A percentile compares a stretch with the other conserved stretches of the same genome.
Evolutionary conservation across 2,113 vertebrate species (phyloP).

Genomic region (Crotalus tigris): DNA sequence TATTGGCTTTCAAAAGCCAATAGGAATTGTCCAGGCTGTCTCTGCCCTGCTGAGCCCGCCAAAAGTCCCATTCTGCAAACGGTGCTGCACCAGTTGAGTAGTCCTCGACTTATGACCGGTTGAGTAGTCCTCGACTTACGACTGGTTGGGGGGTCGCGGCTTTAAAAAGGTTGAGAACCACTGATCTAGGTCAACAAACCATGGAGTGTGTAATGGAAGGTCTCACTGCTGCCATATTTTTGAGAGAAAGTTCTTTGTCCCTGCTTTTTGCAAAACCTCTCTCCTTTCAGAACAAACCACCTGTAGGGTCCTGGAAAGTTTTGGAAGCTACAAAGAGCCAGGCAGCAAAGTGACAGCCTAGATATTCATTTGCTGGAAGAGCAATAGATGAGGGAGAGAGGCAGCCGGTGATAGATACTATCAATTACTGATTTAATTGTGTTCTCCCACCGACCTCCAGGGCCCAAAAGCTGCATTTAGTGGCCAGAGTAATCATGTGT

Average conservation of each 20-base stretch:
- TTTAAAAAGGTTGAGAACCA: no score
- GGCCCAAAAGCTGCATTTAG: neutral
- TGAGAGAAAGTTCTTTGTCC: neutral
- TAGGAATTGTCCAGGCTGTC: no score
- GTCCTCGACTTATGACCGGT: no score
- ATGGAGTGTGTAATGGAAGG: neutral
- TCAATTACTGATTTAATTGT: slow-evolving; percentile 5
- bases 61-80: no score
- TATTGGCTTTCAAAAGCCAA: no score
- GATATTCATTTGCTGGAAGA: neutral
- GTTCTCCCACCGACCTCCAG: neutral
- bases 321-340: neutral
- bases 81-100: no score
- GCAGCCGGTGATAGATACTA: neutral
- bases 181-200: neutral
- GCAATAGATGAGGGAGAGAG: neutral
- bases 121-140: no score
- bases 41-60: no score
- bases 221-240: neutral
- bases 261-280: neutral
- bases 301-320: neutral
- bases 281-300: neutral
- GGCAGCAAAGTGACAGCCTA: neutral
- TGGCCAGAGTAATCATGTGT: neutral
- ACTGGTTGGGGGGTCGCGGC: no score